Evolutionary conservation across 2,888 invertebrate species (phyloP).

Genomic region (Drosophila borealis): DNA sequence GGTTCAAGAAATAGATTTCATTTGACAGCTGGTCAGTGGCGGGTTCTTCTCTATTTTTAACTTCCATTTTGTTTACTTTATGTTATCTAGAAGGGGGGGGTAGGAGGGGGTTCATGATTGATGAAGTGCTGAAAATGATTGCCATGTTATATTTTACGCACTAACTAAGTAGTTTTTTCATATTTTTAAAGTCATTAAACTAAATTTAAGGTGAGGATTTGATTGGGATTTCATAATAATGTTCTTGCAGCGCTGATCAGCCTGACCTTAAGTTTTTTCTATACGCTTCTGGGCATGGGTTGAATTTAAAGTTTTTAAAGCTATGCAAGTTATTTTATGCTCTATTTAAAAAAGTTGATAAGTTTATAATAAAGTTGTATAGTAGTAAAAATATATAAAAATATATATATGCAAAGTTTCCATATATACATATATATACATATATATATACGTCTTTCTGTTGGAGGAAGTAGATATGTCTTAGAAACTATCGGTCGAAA

Average conservation of each 20-base stretch:
- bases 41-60: slow-evolving; percentile 23
- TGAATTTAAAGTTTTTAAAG: slow-evolving; percentile 5
- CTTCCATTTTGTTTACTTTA: slow-evolving; percentile 19
- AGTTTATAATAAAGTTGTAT: too few species aligned
- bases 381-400: too few species aligned
- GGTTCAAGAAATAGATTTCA: slow-evolving; percentile 22
- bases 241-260: slow-evolving; percentile 18
- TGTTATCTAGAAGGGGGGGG: neutral
- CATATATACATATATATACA: too few species aligned
- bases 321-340: neutral
- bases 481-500: too few species aligned
- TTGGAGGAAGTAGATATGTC: too few species aligned
- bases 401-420: too few species aligned
- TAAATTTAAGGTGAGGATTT: slow-evolving; percentile 44
- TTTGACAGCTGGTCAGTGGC: slow-evolving; percentile 48
- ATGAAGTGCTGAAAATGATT: slow-evolving; percentile 49
- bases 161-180: slow-evolving; percentile 18
- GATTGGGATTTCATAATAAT: slow-evolving; percentile 14
- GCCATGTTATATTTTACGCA: slow-evolving; percentile 32
- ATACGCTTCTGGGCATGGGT: neutral
- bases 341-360: neutral
- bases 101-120: slow-evolving; percentile 29
- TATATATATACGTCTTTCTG: too few species aligned
- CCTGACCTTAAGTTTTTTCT: slow-evolving; percentile 34
- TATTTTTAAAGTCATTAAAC: slow-evolving; percentile 38